Percentiles rank a stretch among this genome's conserved stretches.
Evolutionary conservation across 2,113 vertebrate species (phyloP).

Genomic region (Eira barbara): DNA sequence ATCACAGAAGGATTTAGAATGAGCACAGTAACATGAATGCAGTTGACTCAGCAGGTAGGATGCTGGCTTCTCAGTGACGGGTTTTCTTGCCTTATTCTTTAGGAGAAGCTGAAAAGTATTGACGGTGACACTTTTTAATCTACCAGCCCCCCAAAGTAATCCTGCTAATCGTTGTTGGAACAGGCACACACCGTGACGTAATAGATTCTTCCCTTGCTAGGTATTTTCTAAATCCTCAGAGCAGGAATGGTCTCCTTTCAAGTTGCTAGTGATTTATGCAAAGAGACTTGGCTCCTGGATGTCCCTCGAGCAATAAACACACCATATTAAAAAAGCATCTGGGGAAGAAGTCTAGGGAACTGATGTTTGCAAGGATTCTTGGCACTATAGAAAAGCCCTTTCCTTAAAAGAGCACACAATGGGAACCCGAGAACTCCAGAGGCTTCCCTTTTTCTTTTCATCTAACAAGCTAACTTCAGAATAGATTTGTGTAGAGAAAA

Average conservation of each 20-base stretch:
- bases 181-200: slow-evolving; percentile 1
- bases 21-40: fast-evolving
- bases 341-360: slow-evolving; percentile 8
- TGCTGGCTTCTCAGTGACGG: neutral
- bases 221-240: slow-evolving; percentile 61
- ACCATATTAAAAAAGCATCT: neutral
- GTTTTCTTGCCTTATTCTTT: neutral
- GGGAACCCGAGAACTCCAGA: neutral
- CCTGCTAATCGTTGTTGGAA: slow-evolving; percentile 53
- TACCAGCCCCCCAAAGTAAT: slow-evolving; percentile 38
- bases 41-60: slow-evolving; percentile 28
- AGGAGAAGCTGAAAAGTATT: slow-evolving; percentile 28
- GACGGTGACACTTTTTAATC: slow-evolving; percentile 57
- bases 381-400: neutral
- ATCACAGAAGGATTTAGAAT: neutral
- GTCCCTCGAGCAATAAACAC: neutral
- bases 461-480: slow-evolving; percentile 22
- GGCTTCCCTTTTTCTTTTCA: neutral
- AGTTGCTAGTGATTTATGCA: slow-evolving; percentile 35
- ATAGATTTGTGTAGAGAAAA: slow-evolving; percentile 37
- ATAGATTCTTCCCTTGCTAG: slow-evolving; percentile 3
- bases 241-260: slow-evolving; percentile 62
- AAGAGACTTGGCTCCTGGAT: slow-evolving; percentile 41
- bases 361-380: neutral
- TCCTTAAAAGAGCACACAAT: neutral